Evolutionary conservation across 2,888 invertebrate species (phyloP).

Genomic region (Scaptomyza tumidula): DNA sequence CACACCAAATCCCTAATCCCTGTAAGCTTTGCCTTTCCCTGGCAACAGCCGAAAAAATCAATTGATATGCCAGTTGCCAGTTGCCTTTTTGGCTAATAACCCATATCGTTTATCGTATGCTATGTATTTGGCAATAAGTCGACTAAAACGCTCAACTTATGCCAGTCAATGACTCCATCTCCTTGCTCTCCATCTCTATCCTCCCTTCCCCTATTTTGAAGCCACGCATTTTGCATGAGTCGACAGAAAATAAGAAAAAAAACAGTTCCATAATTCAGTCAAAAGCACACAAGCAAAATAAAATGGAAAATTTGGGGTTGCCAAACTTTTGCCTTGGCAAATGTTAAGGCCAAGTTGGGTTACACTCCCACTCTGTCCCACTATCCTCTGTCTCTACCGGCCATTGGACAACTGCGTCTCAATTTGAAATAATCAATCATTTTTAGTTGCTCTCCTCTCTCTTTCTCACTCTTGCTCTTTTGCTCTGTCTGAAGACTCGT

Average conservation of each 20-base stretch:
- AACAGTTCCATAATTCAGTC: slow-evolving; percentile 42
- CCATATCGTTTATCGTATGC: slow-evolving; percentile 43
- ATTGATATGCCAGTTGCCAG: slow-evolving; percentile 50
- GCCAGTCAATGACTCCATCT: slow-evolving; percentile 50
- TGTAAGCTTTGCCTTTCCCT: slow-evolving; percentile 6
- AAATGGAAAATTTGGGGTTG: slow-evolving; percentile 11
- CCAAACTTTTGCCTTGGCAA: slow-evolving; percentile 47
- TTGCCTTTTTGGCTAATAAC: slow-evolving; percentile 53
- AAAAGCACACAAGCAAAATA: slow-evolving; percentile 15
- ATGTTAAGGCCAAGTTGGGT: slow-evolving; percentile 41
- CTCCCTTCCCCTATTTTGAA: neutral
- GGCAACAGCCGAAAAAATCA: slow-evolving; percentile 51
- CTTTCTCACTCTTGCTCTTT: neutral
- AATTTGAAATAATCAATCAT: slow-evolving; percentile 73
- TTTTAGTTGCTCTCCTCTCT: slow-evolving; percentile 27
- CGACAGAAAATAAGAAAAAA: slow-evolving; percentile 27
- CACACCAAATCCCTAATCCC: slow-evolving; percentile 3
- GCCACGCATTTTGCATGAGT: slow-evolving; percentile 35
- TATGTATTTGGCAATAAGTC: slow-evolving; percentile 46
- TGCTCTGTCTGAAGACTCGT: slow-evolving; percentile 29
- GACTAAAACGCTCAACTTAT: slow-evolving; percentile 54
- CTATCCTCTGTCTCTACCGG: neutral
- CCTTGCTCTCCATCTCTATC: neutral
- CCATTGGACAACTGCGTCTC: slow-evolving; percentile 52
- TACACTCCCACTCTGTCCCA: neutral